Base-by-base conservation (phyloP, 1,140 invertebrate genomes). In the Listronotus bonariensis region DNA sequence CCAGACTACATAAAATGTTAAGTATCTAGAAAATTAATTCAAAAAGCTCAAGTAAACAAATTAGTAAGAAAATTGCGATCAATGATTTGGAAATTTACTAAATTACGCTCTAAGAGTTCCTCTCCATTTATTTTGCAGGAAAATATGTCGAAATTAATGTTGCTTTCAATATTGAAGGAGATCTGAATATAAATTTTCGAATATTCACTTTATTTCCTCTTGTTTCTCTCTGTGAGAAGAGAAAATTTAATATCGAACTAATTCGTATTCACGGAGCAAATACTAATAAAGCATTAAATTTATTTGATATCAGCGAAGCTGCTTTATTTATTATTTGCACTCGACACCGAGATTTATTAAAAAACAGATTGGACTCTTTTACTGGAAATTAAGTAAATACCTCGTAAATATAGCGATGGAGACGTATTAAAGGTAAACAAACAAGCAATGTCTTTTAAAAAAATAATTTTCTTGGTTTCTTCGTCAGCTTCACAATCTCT, bases 91-190 rank as follows among this genome's bases (percentile, higher is more conserved):
- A 75, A 73, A 67, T 68, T 68, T 63, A 46, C 51, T 70, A 69
- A 74, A 72, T 73, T 71, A 72, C 67, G 65, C 65, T 53, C 53
- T 53, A 40, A 65, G 54, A 54, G 69, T 72, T 68, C 58, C 65
- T 62, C 69, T 65, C 68, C 67, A 68, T 71, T 72, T 72, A 68
- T 53, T 69, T 57, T 54, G 63, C 42, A 36, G 67, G 69, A 64
- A 72, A 74, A 74, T 72, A 72, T 73, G 73, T 71, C 68, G 67
- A 74, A 74, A 73, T 74, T 74, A 73, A 73, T 74, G 73, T 70
- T 68, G 71, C 68, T 65, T 68, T 73, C 72, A 72, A 74, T 73
- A 73, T 70, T 69, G 72, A 62, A 72, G 69, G 63, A 71, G 70
- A 70, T 69, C 55, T 53, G 69, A 72, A 73, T 72, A 69, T 68